Conservation (phyloP, 2,113 vertebrate genomes). For the Grammomys dolichurus region DNA sequence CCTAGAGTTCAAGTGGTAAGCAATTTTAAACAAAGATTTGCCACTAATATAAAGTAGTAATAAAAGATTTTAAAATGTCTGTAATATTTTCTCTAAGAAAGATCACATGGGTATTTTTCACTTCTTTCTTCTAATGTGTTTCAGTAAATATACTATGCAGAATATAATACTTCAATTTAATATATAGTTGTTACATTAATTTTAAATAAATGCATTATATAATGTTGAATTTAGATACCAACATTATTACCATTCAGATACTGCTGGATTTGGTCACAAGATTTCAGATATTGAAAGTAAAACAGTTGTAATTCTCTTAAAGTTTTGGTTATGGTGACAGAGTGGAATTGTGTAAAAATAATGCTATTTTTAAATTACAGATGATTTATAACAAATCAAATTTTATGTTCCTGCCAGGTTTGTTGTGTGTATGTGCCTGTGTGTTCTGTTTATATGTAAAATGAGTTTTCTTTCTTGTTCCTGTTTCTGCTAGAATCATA, state of each 20-base stretch:
- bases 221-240: not conserved
- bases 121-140: not conserved
- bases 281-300: not conserved
- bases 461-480: slow-evolving; percentile 5
- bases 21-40: not conserved
- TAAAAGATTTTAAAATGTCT: slow-evolving; percentile 13
- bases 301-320: slow-evolving; percentile 15
- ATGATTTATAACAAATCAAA: slow-evolving; percentile 19
- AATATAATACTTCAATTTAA: not conserved
- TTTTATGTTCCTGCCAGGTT: not conserved
- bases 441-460: not conserved
- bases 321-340: not conserved
- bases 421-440: not conserved
- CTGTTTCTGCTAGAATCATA: not conserved
- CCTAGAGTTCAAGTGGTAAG: slow-evolving; percentile 94
- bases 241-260: slow-evolving; percentile 30
- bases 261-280: not conserved
- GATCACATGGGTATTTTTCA: not conserved
- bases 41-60: slow-evolving; percentile 9
- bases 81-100: slow-evolving; percentile 5
- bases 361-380: slow-evolving; percentile 28
- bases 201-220: slow-evolving; percentile 15
- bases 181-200: slow-evolving; percentile 3
- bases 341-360: slow-evolving; percentile 2
- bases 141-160: not conserved